Percentiles rank a stretch among this genome's conserved stretches.
Evolutionary conservation across 1,140 invertebrate genomes (phyloP).

Genomic region (Lepidotrigona ventralis): DNA sequence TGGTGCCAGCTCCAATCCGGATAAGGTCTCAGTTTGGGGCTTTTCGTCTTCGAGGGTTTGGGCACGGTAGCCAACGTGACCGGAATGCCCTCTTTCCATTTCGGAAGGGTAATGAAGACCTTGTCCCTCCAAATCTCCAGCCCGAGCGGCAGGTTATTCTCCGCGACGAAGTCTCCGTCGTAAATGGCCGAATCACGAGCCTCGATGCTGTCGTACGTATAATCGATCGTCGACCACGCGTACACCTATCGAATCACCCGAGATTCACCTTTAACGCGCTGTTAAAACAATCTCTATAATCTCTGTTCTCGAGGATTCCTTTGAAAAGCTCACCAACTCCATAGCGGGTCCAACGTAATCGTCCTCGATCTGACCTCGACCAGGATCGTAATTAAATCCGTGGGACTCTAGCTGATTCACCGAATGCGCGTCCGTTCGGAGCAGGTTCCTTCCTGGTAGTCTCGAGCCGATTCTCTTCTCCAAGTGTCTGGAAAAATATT

Average conservation of each 20-base stretch:
- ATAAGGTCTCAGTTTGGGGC: conserved; percentile 86
- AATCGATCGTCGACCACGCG: conserved; percentile 83
- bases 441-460: conserved; percentile 1
- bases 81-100: conserved; percentile 90
- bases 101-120: conserved; percentile 86
- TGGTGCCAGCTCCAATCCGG: conserved; percentile 87
- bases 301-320: background rate
- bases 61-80: conserved; percentile 84
- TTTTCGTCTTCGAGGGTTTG: conserved; percentile 79
- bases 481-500: conserved; percentile 25
- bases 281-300: too few species aligned
- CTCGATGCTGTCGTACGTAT: conserved; percentile 79
- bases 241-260: conserved; percentile 72
- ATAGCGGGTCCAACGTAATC: conserved; percentile 75
- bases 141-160: conserved; percentile 87
- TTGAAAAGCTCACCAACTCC: conserved; percentile 68
- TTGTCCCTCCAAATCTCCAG: conserved; percentile 85
- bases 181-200: conserved; percentile 79
- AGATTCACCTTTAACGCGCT: too few species aligned
- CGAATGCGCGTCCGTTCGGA: conserved; percentile 35
- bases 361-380: conserved; percentile 46
- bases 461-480: conserved; percentile 14
- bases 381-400: conserved; percentile 48
- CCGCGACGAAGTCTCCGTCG: conserved; percentile 83
- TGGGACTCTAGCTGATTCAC: conserved; percentile 53